Base-by-base conservation (phyloP, 2,797 vertebrate genomes). In the Takifugu rubripes region DNA sequence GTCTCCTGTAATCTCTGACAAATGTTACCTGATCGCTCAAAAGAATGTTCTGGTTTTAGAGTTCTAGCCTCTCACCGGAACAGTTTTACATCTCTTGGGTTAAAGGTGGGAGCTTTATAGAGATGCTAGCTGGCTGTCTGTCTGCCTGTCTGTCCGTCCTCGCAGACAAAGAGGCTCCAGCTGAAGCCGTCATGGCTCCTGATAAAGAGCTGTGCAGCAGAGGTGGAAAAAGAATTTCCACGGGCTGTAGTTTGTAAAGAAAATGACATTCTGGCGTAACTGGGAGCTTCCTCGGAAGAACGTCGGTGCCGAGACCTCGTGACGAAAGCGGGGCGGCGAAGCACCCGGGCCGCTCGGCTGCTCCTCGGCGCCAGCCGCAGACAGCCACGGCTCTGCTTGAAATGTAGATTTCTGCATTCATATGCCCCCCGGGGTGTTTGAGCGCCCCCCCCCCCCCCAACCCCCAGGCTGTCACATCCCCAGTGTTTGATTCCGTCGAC, bases 381-480 rank as follows among this genome's bases (percentile, higher is more conserved):
- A 15, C 6, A 61, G 66, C 45, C 10, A 2, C 53, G 6, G 52
- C 49, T 5, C 74, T 59, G 48, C 64, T 75, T 81, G 63, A 83
- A 78, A 79, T 79, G 74, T 75, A 79, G 72, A 80, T 81, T 70
- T 56, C 53, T 68, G 71, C 60, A 63, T 81, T 77, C 29, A 64
- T 70, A 31, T 42, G 55, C 17, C 44, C 44, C 70, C 75, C 27
- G 49, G 71, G 66, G 73, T 72, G 61, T 77, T 54, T 57, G 45
- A 55, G 64, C 64, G 55, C 48, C 56, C 25, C 1, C 43, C n/a
- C n/a, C n/a, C n/a, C 1, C 43, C 43, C 43, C 14, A 66, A 71
- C 67, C 56, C 64, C 56, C 61, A 51, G 62, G 54, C 52, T 66
- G 65, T 75, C 70, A 68, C 72, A 56, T 67, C 68, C 72, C 61